Evolutionary conservation across 2,113 vertebrate species (phyloP).

Genomic region (Cephalopholis sonnerati): DNA sequence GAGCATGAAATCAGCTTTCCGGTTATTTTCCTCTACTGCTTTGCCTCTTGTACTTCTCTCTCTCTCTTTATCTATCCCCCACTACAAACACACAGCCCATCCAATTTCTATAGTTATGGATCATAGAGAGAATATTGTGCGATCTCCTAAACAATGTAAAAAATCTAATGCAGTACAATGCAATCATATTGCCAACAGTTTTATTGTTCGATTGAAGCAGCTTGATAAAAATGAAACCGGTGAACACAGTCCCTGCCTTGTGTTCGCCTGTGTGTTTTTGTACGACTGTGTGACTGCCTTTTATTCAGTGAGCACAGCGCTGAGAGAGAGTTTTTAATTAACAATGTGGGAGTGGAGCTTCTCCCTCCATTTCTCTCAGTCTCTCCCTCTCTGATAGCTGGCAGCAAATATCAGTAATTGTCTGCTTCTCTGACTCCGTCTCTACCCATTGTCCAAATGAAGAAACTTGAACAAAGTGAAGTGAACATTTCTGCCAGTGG

Average conservation of each 20-base stretch:
- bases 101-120: conserved; percentile 52
- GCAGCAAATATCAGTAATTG: conserved; percentile 80
- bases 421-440: conserved; percentile 68
- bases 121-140: conserved; percentile 53
- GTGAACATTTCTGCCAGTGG: conserved; percentile 65
- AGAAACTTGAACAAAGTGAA: conserved; percentile 68
- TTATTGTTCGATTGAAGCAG: conserved; percentile 16
- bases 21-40: conserved; percentile 72
- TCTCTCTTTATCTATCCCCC: conserved; percentile 32
- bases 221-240: conserved; percentile 28
- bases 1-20: conserved; percentile 82
- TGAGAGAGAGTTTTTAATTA: conserved; percentile 78
- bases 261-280: conserved; percentile 30
- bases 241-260: conserved; percentile 4
- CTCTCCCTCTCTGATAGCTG: conserved; percentile 66
- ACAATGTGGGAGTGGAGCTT: conserved; percentile 70
- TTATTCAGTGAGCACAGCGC: conserved; percentile 54
- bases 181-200: conserved; percentile 24
- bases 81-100: conserved; percentile 27
- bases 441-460: conserved; percentile 65
- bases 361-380: conserved; percentile 41
- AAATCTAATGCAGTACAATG: conserved; percentile 41
- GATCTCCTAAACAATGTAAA: conserved; percentile 42
- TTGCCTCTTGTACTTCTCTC: conserved; percentile 51
- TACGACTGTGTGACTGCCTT: conserved; percentile 20